Evolutionary conservation across 2,888 invertebrate genomes (phyloP), one percentile per base, ranked within the genome.

Genomic region (Trichacis sp.): DNA sequence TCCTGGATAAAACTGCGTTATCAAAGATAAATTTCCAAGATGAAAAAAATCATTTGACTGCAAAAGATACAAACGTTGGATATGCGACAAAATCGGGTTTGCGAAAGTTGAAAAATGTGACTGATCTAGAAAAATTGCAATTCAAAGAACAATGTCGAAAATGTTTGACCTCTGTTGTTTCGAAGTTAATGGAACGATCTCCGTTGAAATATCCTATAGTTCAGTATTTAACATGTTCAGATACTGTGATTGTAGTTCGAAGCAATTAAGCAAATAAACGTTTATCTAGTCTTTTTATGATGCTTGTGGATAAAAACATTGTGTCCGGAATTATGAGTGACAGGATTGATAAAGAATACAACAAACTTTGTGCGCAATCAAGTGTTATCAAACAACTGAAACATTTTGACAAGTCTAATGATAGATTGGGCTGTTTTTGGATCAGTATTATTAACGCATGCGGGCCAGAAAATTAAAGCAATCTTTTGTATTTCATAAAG

Each of bases 21-120:
- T 30, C 33, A 8, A 9, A 49, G 8, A 33, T 50, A 0, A 29
- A 46, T 15, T 40, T 36, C 24, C 20, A n/a, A 1, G 20, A 68
- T 5, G 46, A 68, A 18, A 48, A 52, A 5, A 65, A 65, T 63
- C 53, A 62, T 12, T 38, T 56, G 18, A n/a, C 20, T 9, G 18
- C 50, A 8, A 24, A 24, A 8, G 3, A 24, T 24, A 8, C 8
- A 24, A 24, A 24, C 24, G 8, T 24, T 24, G 24, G 24, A 24
- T 24, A 24, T 24, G 59, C 36, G 6, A 48, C 55, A 6, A 49
- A 58, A 47, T 36, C 17, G 15, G 49, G 49, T 51, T 15, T 51
- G 11, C 53, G 56, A 30, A 57, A 57, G 43, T 19, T 55, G 15
- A 57, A 49, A 48, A n/a, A 11, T 11, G 24, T 47, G 19, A 47